Evolutionary conservation across 2,888 invertebrate genomes (phyloP).

Genomic region (Leptodirus hochenwartii): DNA sequence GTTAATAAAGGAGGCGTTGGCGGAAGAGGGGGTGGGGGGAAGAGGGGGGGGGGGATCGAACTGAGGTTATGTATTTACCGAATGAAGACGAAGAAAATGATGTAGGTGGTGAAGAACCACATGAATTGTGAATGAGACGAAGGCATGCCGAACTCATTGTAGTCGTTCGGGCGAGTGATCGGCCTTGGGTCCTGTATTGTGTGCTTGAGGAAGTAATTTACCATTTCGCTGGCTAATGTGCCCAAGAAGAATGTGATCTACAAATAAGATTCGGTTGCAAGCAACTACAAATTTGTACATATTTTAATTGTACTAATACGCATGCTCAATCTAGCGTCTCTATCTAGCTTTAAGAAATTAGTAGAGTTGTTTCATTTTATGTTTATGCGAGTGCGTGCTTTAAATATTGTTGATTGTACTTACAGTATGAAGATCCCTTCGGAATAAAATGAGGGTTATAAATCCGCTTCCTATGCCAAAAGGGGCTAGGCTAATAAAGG

Average conservation of each 20-base stretch:
- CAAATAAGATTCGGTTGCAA: conserved; percentile 17
- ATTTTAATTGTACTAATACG: too few relatives aligned
- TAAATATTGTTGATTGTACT: conserved; percentile 26
- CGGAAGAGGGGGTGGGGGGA: too few relatives aligned
- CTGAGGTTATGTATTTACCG: conserved; percentile 52
- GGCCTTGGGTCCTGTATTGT: conserved; percentile 68
- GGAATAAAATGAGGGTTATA: conserved; percentile 65
- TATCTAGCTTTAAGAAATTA: too few relatives aligned
- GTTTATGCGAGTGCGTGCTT: too few relatives aligned
- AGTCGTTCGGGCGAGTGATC: conserved; percentile 41
- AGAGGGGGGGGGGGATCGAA: too few relatives aligned
- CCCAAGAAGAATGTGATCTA: conserved; percentile 78
- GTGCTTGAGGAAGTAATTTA: conserved; percentile 68
- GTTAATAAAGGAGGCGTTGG: too few relatives aligned
- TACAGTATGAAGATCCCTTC: conserved; percentile 84
- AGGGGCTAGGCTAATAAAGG: conserved; percentile 64
- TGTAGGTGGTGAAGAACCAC: conserved; percentile 79
- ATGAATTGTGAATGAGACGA: conserved; percentile 82
- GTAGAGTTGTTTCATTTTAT: too few relatives aligned
- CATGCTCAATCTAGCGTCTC: too few relatives aligned
- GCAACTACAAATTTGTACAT: conserved; percentile 1
- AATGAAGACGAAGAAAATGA: conserved; percentile 67
- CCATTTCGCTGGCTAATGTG: conserved; percentile 52
- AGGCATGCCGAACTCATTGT: conserved; percentile 77
- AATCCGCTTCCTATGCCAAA: conserved; percentile 71